Base-by-base conservation (phyloP, 2,797 vertebrate genomes). In the Heteromormyrus szaboi region DNA sequence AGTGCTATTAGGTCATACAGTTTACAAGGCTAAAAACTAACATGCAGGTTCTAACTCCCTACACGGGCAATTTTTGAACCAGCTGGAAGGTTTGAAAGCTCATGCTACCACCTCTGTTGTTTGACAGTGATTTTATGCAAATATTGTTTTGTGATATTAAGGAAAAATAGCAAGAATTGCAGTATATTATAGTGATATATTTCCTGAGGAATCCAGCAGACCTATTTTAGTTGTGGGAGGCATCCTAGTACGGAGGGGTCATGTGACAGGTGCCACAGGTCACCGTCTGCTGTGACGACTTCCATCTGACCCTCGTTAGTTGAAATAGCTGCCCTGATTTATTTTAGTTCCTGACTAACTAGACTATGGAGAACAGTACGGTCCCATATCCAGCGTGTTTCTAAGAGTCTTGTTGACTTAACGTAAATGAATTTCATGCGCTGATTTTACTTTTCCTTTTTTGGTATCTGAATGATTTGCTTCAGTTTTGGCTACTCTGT, bases 301-400 rank as follows among this genome's bases (percentile, higher is more conserved):
- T 37, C 72, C 72, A 79, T 44, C 33, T 44, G 41, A 44, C 33
- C 72, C 72, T 79, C 19, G 72, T 79, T 79, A 79, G 72, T 79
- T 79, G 33, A 41, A 79, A 79, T 79, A 79, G 37, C 72, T 79
- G 72, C 72, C 19, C 37, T 79, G 72, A 79, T 79, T 79, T 79
- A 44, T 79, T 79, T 79, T 41, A 44, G 72, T 79, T 79, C 33
- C 37, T n/a, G 33, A 44, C 33, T 79, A 79, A 79, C 14, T 44
- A 79, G 72, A 79, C 72, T 79, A 44, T 44, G 41, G 72, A 79
- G 72, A 44, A 41, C 72, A 79, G 14, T 6, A n/a, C 7, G 0
- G 72, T 19, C 72, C 72, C 17, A 2, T 79, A 46, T n/a, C 72
- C 2, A 79, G 17, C 17, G 4, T 79, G 37, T 79, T 79, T 44